A percentile compares a stretch with the other conserved stretches of the same genome.
Conservation (phyloP, 1,140 invertebrate genomes). For the Platorchestia sp. region DNA sequence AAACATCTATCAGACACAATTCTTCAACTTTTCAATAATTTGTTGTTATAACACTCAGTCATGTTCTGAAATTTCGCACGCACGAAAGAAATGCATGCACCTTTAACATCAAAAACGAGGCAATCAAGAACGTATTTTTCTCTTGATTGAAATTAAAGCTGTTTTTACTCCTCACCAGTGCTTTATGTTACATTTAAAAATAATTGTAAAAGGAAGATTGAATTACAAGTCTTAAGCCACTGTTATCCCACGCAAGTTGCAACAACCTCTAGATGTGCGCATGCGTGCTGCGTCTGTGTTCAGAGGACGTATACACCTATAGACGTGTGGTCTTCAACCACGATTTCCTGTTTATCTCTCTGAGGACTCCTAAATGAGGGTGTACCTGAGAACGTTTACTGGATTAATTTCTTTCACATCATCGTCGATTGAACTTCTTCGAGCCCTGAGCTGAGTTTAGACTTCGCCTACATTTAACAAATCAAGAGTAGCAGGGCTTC, state of each 20-base stretch:
- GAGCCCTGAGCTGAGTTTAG: neutral
- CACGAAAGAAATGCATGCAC: neutral
- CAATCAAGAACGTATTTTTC: too few relatives aligned
- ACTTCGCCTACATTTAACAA: neutral
- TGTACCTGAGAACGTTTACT: neutral
- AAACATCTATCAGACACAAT: neutral
- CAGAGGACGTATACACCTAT: too few relatives aligned
- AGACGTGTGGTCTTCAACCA: too few relatives aligned
- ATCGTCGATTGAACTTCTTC: neutral
- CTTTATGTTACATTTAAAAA: too few relatives aligned
- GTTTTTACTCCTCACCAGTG: too few relatives aligned
- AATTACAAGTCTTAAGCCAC: too few relatives aligned
- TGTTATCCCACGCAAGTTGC: too few relatives aligned
- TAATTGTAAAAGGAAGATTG: too few relatives aligned
- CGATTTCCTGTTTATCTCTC: neutral
- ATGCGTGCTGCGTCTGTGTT: too few relatives aligned
- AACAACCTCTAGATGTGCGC: too few relatives aligned
- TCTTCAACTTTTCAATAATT: neutral
- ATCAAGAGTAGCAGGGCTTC: neutral
- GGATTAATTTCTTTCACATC: neutral
- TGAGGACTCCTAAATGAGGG: too few relatives aligned
- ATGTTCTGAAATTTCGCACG: neutral
- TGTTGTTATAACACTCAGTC: neutral
- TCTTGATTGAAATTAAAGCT: too few relatives aligned
- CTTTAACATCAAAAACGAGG: neutral